Base-by-base conservation (phyloP, 2,888 invertebrate species). In the Tillus elongatus region DNA sequence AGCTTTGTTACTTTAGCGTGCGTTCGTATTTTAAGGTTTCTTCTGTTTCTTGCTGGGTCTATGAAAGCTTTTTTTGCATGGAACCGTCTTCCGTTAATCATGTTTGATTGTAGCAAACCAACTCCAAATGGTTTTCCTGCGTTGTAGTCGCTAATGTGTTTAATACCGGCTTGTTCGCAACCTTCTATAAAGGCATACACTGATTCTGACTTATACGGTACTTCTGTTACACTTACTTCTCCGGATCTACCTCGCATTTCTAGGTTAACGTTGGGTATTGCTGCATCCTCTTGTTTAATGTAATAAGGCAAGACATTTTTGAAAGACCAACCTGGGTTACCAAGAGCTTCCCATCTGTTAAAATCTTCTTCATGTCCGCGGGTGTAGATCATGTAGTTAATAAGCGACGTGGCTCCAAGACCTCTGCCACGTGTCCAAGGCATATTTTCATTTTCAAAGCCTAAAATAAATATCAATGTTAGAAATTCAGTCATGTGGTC, bases 111-210 rank as follows among this genome's bases (percentile, higher is more conserved):
- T 0, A 82, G 72, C 49, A 71, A 74, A 1, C 61, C 60, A 2
- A 61, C 81, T 2, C 83, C 83, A 45, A 78, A 53, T 49, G 74
- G 72, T 3, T 73, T 62, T 16, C 73, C 71, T 0, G 72, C 73
- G 51, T 82, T 82, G 56, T 83, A 81, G 56, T 87, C 86, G 24
- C n/a, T n/a, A 8, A 78, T 68, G 31, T 76, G 74, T 10, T 70
- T 68, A 56, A 79, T 75, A 1, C 84, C 84, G 19, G 78, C 69
- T 54, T 79, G 68, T 53, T 71, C 68, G 2, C 78, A 79, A 2
- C 79, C 78, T 43, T 72, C 65, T 1, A 81, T 58, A 55, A 76
- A 81, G 0, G 75, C 70, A 4, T 68, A 60, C 0, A 66, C 69
- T 13, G 73, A 51, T 3, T 66, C 63, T 1, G 73, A 67, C 15